These are phyloP conservation scores for Metridium senile DNA, from an alignment of 92 coral and sea anemone genomes.

Conservation along the genomic window DNA sequence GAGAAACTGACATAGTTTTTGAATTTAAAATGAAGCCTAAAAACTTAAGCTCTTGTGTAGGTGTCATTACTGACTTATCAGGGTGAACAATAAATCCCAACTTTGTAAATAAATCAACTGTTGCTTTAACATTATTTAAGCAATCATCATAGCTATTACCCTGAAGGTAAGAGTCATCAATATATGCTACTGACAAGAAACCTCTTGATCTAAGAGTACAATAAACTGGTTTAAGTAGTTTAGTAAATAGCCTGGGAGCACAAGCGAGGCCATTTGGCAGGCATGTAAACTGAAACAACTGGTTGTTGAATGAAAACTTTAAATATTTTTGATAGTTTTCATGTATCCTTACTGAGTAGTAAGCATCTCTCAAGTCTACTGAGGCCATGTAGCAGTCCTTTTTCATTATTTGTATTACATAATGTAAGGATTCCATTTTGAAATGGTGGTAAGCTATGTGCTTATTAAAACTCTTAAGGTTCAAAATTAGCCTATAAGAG, in stretches of 20 bases:
- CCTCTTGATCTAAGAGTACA: constrained; percentile 31
- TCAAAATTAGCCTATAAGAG: too few species aligned
- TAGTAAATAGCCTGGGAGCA: constrained; percentile 34
- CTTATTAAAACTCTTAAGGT: too few species aligned
- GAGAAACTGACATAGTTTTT: constrained; percentile 16
- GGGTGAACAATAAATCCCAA: constrained; percentile 39
- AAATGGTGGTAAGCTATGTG: too few species aligned
- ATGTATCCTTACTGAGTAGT: too few species aligned
- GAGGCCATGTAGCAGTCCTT: too few species aligned
- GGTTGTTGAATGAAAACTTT: constrained; percentile 28
- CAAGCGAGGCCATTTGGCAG: constrained; percentile 40
- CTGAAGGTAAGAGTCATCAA: constrained; percentile 41
- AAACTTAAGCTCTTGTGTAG: constrained; percentile 32
- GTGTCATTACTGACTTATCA: constrained; percentile 34
- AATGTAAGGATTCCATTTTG: too few species aligned
- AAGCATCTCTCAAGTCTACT: too few species aligned
- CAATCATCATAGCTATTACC: constrained; percentile 37
- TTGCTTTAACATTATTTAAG: constrained; percentile 30
- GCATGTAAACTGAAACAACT: constrained; percentile 21
- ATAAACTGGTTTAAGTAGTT: constrained; percentile 30
- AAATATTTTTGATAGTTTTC: constrained; percentile 28
- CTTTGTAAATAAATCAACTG: constrained; percentile 17
- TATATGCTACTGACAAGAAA: constrained; percentile 32
- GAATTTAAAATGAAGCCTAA: constrained; percentile 33
- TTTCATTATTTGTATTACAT: too few species aligned